Conservation (phyloP, 1,140 invertebrate species). For the Drosophila serrata region DNA sequence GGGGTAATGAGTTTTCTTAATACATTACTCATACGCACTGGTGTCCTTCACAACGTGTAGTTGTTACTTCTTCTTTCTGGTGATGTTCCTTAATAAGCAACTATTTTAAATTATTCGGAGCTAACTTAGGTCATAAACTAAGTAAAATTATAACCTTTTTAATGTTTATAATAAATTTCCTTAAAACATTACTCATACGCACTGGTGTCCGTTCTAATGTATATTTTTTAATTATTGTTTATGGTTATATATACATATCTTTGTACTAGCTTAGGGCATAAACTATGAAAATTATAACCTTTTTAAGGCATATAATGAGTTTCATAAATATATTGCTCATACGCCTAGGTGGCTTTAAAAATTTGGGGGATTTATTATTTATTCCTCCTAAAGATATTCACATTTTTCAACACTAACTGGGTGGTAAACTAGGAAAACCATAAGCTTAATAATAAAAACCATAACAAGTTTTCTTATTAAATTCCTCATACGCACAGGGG, state of each 20-base stretch:
- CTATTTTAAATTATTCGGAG: not conserved
- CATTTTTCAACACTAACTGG: not conserved
- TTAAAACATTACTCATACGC: slow-evolving; percentile 8
- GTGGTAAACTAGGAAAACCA: not conserved
- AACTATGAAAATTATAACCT: too few species aligned
- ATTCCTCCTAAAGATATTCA: not conserved
- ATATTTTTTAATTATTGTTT: not conserved
- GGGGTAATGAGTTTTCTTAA: not conserved
- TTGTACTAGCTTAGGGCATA: not conserved
- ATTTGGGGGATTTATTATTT: not conserved
- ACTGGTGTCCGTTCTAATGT: not conserved
- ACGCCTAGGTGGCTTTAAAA: not conserved
- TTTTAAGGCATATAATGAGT: not conserved
- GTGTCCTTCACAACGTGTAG: not conserved
- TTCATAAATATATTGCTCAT: not conserved
- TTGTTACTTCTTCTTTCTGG: not conserved
- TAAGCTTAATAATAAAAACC: too few species aligned
- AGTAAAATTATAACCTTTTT: not conserved
- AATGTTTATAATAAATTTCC: not conserved
- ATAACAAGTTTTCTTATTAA: too few species aligned
- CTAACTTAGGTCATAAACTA: not conserved
- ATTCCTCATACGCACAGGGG: slow-evolving; percentile 10
- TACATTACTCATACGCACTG: slow-evolving; percentile 13
- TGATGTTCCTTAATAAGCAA: not conserved
- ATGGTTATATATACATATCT: not conserved